phyloP scores from a whole-genome alignment of 1,140 invertebrate species.

The Mizuhopecten yessoensis region DNA sequence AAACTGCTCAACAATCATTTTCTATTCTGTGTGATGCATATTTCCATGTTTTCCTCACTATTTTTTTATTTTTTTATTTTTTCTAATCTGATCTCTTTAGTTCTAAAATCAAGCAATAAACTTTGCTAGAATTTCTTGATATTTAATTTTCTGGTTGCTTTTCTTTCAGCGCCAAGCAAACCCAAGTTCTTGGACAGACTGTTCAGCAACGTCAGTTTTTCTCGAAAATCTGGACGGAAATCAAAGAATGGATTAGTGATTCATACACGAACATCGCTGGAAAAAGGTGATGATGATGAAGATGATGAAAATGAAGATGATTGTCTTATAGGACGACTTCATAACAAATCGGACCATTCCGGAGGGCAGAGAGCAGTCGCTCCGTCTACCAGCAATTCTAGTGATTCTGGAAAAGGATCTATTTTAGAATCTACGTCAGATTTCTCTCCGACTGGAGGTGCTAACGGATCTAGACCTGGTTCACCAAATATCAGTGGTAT shows the following conservation, averaged over 20 bases:
- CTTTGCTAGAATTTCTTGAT: too few relatives aligned
- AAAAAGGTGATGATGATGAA: constrained; percentile 41
- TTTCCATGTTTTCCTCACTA: too few relatives aligned
- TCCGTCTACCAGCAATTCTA: constrained; percentile 41
- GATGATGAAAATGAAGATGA: constrained; percentile 52
- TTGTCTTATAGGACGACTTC: not conserved
- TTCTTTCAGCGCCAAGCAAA: constrained; percentile 69
- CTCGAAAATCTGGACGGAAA: constrained; percentile 56
- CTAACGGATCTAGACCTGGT: constrained; percentile 54
- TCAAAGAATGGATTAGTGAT: constrained; percentile 45
- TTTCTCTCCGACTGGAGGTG: constrained; percentile 22
- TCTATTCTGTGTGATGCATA: too few relatives aligned
- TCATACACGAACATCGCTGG: constrained; percentile 41
- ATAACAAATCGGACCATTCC: not conserved
- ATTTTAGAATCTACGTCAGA: constrained; percentile 40
- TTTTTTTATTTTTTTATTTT: too few relatives aligned
- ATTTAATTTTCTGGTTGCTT: constrained; percentile 14
- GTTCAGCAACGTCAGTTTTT: constrained; percentile 64
- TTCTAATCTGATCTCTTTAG: too few relatives aligned
- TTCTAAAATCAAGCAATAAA: too few relatives aligned
- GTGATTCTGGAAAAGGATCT: constrained; percentile 6
- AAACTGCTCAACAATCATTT: too few relatives aligned
- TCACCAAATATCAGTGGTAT: constrained; percentile 65
- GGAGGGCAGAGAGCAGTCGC: constrained; percentile 46
- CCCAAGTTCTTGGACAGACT: constrained; percentile 74